These are phyloP conservation scores for Anoplolepis gracilipes DNA, from an alignment of 1,140 invertebrate species.

Conservation along the genomic window DNA sequence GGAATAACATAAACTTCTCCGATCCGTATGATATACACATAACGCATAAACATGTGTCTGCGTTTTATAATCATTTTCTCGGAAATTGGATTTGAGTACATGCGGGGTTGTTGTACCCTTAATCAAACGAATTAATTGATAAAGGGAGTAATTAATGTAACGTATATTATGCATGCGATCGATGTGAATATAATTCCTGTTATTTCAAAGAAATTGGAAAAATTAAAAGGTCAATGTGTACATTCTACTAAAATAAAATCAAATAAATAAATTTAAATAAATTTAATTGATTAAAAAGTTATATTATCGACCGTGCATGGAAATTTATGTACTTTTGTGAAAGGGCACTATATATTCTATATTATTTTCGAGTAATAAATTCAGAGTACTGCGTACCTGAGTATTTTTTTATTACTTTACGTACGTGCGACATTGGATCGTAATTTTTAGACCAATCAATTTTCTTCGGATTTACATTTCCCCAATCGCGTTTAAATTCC, in stretches of 20 bases:
- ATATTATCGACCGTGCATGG: too few species aligned
- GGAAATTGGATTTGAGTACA: background rate
- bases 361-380: background rate
- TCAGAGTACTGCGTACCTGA: too few species aligned
- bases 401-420: background rate
- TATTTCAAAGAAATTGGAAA: background rate
- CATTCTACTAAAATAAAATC: background rate
- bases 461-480: background rate
- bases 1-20: constrained; percentile 14
- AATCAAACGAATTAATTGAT: constrained; percentile 5
- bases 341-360: background rate
- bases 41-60: background rate
- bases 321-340: background rate
- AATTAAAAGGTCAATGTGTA: background rate
- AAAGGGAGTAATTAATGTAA: constrained; percentile 20
- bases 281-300: too few species aligned
- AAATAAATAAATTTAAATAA: too few species aligned
- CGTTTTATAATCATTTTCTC: background rate
- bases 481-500: background rate
- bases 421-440: too few species aligned
- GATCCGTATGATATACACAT: background rate
- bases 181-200: background rate
- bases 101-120: background rate
- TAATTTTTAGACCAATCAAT: background rate
- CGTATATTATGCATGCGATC: background rate